Percentiles rank a stretch among this genome's conserved stretches.
These are phyloP conservation scores for Alouatta palliata DNA, from an alignment of 2,113 vertebrate species.

Conservation along the genomic window DNA sequence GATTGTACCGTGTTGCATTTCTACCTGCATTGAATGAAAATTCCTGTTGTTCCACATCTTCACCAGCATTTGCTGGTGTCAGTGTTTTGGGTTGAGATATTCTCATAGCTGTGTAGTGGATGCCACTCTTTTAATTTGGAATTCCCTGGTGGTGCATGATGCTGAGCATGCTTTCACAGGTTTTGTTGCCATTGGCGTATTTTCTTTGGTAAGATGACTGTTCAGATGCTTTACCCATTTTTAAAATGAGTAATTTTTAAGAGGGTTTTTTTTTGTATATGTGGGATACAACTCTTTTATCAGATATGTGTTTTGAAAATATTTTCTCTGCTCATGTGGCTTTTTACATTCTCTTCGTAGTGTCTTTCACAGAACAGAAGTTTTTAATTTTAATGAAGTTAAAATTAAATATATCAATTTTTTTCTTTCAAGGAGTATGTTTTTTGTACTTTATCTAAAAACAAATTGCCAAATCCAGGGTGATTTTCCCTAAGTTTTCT, in stretches of 20 bases:
- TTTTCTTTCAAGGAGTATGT: background rate
- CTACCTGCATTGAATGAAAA: background rate
- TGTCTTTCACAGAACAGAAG: background rate
- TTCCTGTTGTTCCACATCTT: background rate
- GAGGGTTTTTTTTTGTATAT: background rate
- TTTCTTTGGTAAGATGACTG: background rate
- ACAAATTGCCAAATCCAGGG: background rate
- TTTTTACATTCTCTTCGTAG: background rate
- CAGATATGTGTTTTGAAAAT: background rate
- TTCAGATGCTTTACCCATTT: background rate
- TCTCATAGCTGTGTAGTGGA: background rate
- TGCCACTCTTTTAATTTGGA: background rate
- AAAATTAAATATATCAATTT: background rate
- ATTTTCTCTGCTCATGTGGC: background rate
- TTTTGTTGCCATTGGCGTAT: background rate
- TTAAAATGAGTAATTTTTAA: background rate
- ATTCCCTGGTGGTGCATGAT: background rate
- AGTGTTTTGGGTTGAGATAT: background rate
- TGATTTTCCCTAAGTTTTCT: background rate
- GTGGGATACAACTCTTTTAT: background rate
- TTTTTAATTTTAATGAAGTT: background rate
- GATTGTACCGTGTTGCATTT: background rate
- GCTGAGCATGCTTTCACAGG: background rate
- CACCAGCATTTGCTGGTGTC: background rate
- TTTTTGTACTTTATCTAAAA: background rate